These are phyloP conservation scores for Augiades crinisus DNA, from an alignment of 2,888 invertebrate genomes.

Conservation along the genomic window DNA sequence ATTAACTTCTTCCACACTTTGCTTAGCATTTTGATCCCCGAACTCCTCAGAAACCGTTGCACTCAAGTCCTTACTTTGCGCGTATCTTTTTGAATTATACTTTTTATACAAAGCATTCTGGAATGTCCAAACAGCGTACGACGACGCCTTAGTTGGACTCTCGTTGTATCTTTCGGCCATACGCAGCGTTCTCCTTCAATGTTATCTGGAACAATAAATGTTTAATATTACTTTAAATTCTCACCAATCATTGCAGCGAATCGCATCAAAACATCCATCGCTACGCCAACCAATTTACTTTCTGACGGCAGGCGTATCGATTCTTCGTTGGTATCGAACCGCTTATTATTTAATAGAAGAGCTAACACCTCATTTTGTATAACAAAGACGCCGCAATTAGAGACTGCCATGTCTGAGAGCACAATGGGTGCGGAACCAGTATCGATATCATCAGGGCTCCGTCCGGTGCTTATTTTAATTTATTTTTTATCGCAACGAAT, in stretches of 20 bases:
- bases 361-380: conserved; percentile 79
- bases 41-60: not conserved
- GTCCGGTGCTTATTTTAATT: conserved; percentile 69
- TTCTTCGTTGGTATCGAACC: conserved; percentile 55
- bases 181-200: conserved; percentile 61
- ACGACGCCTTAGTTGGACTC: conserved; percentile 71
- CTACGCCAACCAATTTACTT: conserved; percentile 46
- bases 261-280: conserved; percentile 33
- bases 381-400: conserved; percentile 78
- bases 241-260: conserved; percentile 16
- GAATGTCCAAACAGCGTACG: conserved; percentile 69
- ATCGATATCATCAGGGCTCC: conserved; percentile 71
- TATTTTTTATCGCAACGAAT: conserved; percentile 77
- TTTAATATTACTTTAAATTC: conserved; percentile 19
- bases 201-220: conserved; percentile 68
- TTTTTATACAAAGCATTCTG: conserved; percentile 51
- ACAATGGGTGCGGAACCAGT: conserved; percentile 66
- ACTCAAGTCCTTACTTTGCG: conserved; percentile 11
- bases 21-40: conserved; percentile 19
- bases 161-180: conserved; percentile 70
- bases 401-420: conserved; percentile 62
- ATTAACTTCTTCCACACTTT: not conserved
- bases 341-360: conserved; percentile 77
- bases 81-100: conserved; percentile 32
- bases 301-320: conserved; percentile 50